Base-by-base conservation (phyloP, 1,140 invertebrate genomes). In the Tenebrio molitor region DNA sequence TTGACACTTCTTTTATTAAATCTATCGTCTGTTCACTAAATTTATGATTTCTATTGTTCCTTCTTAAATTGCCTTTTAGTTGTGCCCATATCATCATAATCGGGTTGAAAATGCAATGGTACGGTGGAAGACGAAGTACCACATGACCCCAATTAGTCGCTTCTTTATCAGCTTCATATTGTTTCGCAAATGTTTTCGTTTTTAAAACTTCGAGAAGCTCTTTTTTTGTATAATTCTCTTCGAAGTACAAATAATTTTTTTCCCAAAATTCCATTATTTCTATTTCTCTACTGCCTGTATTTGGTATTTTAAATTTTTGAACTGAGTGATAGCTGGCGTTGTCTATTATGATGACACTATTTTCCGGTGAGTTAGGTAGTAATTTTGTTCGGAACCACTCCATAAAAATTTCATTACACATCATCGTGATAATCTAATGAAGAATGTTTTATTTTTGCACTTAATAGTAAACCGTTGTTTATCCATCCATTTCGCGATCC, bases 401-500 rank as follows among this genome's bases (percentile, higher is more conserved):
- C 62, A 39, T 71, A 71, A 21, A 71, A n/a, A n/a, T 67, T 10
- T 69, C 19, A 67, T 63, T 46, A 76, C 74, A 39, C 76, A 79
- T 66, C 62, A 25, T 72, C 42, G 16, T 75, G 70, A 33, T 75
- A 75, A 50, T 75, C 70, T 14, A 65, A 41, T 25, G 29, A 71
- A 6, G 50, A 71, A 15, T 63, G 1, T 34, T 50, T 65, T 50
- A 73, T 72, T 21, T 75, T 70, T 21, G 72, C 66, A 8, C 69
- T 77, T 33, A 75, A 39, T 12, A 78, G 21, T 39, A 79, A 69
- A 12, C 71, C 73, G 41, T 80, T 75, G 21, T 74, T 73, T 6
- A 78, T 16, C 65, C 76, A 78, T 1, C 76, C 76, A 36, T 58
- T 58, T 71, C 74, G 74, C 15, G 34, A 34, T n/a, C 76, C 79